These are phyloP conservation scores for Caenorhabditis drosophilae DNA, from an alignment of 2,888 invertebrate genomes.

Conservation along the genomic window DNA sequence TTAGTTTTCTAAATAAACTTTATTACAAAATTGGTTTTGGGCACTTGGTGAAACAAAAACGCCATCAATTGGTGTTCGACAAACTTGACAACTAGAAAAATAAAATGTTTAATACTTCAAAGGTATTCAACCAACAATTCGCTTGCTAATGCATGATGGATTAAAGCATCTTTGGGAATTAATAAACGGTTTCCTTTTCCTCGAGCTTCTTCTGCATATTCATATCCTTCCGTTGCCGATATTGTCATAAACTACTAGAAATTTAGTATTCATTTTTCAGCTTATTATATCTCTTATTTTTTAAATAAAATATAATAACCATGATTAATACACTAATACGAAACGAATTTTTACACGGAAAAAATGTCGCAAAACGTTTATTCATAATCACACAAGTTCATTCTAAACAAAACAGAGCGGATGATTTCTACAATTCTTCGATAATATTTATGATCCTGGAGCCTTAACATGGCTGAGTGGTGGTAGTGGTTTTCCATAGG, in stretches of 20 bases:
- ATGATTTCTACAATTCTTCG: too few relatives aligned
- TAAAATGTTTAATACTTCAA: not conserved
- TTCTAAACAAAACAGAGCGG: too few relatives aligned
- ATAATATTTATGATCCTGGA: slow-evolving; percentile 54
- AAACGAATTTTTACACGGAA: too few relatives aligned
- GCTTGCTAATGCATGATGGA: slow-evolving; percentile 17
- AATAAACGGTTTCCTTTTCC: not conserved
- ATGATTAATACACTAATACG: too few relatives aligned
- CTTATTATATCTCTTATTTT: not conserved
- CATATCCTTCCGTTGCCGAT: not conserved
- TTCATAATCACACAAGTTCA: too few relatives aligned
- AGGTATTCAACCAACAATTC: slow-evolving; percentile 20
- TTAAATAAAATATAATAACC: too few relatives aligned
- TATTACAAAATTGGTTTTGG: not conserved
- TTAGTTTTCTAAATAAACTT: not conserved
- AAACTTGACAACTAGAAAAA: slow-evolving; percentile 31
- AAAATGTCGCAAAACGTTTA: slow-evolving; percentile 6
- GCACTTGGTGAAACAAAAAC: slow-evolving; percentile 38
- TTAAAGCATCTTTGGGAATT: slow-evolving; percentile 3
- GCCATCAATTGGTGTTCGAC: slow-evolving; percentile 43
- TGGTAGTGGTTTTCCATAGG: slow-evolving; percentile 59
- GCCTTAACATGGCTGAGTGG: slow-evolving; percentile 60
- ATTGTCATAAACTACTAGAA: not conserved
- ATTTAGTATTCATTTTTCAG: too few relatives aligned
- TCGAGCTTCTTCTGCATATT: not conserved